Evolutionary conservation across 2,797 vertebrate genomes (phyloP).

Genomic region (Sebastes trivittatus): DNA sequence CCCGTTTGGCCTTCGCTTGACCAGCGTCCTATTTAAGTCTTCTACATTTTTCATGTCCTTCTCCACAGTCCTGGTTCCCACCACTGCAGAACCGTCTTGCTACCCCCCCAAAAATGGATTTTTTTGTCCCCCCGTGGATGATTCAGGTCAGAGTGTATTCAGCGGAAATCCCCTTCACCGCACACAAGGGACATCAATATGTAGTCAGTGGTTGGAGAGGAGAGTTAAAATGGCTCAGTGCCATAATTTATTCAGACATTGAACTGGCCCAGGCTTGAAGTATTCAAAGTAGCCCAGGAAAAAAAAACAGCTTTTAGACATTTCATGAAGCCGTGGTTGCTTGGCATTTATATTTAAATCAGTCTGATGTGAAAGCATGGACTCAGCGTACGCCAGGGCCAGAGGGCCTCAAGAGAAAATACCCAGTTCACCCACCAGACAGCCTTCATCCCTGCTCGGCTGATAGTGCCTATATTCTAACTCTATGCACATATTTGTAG

Average conservation of each 20-base stretch:
- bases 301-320: conserved; percentile 60
- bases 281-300: conserved; percentile 63
- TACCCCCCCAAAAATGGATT: conserved; percentile 21
- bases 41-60: conserved; percentile 56
- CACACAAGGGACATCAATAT: conserved; percentile 73
- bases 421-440: conserved; percentile 23
- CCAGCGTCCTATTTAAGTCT: conserved; percentile 32
- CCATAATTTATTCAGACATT: conserved; percentile 78
- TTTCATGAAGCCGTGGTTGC: conserved; percentile 58
- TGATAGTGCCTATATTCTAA: conserved; percentile 11
- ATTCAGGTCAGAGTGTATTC: conserved; percentile 63
- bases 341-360: conserved; percentile 74
- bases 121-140: conserved; percentile 41
- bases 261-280: conserved; percentile 62
- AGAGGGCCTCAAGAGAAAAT: conserved; percentile 43
- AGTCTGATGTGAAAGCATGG: conserved; percentile 56
- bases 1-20: conserved; percentile 24
- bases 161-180: conserved; percentile 54
- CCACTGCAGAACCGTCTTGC: conserved; percentile 1
- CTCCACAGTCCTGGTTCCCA: conserved; percentile 45
- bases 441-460: background rate
- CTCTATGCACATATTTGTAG: conserved; percentile 23
- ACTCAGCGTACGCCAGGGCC: conserved; percentile 6
- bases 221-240: conserved; percentile 64
- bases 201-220: conserved; percentile 57